Evolutionary conservation across 35 echinoderm and acorn worm genomes (phyloP).

Genomic region (Apostichopus californicus): DNA sequence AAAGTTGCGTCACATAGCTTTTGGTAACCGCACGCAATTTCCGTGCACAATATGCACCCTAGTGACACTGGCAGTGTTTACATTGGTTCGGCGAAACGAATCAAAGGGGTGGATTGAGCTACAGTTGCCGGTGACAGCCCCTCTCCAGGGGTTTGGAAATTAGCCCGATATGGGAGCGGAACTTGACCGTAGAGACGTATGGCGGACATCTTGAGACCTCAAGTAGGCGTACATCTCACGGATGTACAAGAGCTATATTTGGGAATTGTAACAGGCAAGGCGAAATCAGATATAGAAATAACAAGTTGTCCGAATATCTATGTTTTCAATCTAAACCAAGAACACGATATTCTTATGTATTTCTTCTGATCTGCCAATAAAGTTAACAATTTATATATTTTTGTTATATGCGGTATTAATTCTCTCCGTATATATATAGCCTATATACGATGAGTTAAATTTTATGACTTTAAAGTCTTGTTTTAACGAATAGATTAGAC

Average conservation of each 20-base stretch:
- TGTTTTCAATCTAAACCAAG: no score
- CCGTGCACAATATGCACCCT: slow-evolving; percentile 33
- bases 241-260: background rate
- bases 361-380: no score
- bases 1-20: slow-evolving; percentile 16
- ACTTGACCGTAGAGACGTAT: slow-evolving; percentile 22
- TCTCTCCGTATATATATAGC: no score
- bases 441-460: no score
- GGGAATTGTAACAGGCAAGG: no score
- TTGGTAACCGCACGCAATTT: slow-evolving; percentile 37
- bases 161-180: slow-evolving; percentile 48
- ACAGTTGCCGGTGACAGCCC: slow-evolving; percentile 32
- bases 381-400: no score
- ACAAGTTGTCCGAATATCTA: no score
- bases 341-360: no score
- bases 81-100: slow-evolving; percentile 21
- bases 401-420: no score
- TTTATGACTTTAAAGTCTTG: no score
- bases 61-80: slow-evolving; percentile 29
- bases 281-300: no score
- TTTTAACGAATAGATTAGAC: no score
- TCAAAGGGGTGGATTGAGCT: slow-evolving; percentile 37
- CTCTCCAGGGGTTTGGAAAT: slow-evolving; percentile 44
- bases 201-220: slow-evolving; percentile 35
- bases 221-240: slow-evolving; percentile 1